phyloP scores from a whole-genome alignment of 2,113 vertebrate species.

The Ptychochromis oligacanthus region DNA sequence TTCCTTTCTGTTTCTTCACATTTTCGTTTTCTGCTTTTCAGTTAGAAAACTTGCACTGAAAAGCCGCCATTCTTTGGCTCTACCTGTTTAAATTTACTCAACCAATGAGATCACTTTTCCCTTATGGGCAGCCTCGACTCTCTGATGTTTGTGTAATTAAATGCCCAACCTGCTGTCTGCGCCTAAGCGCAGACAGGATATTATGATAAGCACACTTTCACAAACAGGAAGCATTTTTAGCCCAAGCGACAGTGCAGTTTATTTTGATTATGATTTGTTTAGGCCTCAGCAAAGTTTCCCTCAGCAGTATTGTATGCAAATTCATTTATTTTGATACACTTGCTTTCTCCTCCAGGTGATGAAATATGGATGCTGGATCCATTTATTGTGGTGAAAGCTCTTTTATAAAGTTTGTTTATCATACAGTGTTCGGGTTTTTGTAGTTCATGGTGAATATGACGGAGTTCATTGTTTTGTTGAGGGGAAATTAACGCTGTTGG shows the following conservation, averaged over 20 bases:
- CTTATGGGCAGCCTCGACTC: neutral
- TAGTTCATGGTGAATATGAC: neutral
- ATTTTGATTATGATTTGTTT: conserved; percentile 68
- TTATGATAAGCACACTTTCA: conserved; percentile 58
- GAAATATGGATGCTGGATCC: conserved; percentile 48
- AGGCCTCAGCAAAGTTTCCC: conserved; percentile 35
- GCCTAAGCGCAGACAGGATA: conserved; percentile 57
- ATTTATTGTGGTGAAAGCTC: conserved; percentile 41
- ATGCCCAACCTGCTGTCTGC: conserved; percentile 43
- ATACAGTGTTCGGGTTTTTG: conserved; percentile 27
- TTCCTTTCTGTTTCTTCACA: neutral
- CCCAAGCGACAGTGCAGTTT: conserved; percentile 44
- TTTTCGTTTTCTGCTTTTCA: neutral
- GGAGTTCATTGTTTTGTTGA: conserved; percentile 35
- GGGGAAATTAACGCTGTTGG: neutral
- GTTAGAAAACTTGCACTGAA: neutral
- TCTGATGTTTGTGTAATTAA: conserved; percentile 46
- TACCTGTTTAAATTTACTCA: conserved; percentile 6
- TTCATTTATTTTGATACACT: conserved; percentile 57
- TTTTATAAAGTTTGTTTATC: conserved; percentile 36
- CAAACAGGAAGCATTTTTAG: conserved; percentile 73
- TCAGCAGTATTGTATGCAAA: conserved; percentile 63
- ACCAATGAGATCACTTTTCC: conserved; percentile 1
- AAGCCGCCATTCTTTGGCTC: neutral
- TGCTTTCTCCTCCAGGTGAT: conserved; percentile 34